Conservation (phyloP, 92 coral and sea anemone genomes). For the Palythoa grandiflora region DNA sequence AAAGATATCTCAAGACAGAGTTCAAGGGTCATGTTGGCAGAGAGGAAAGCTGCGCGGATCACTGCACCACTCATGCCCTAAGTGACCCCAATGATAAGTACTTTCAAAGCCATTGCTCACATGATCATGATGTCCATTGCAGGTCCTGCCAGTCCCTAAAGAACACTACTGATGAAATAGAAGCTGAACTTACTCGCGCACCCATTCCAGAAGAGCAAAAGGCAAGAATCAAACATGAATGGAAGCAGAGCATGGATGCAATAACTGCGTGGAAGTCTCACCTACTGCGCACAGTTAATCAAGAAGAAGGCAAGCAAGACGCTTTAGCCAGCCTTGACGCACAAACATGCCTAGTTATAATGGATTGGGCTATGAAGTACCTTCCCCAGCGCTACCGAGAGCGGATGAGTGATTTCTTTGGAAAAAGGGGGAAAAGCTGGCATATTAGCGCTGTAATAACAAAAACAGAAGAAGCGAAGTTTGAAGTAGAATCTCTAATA, state of each 20-base stretch:
- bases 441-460: constrained; percentile 57
- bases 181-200: constrained; percentile 45
- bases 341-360: constrained; percentile 49
- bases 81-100: constrained; percentile 56
- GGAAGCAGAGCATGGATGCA: constrained; percentile 54
- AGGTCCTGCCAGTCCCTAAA: constrained; percentile 58
- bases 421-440: constrained; percentile 62
- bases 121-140: constrained; percentile 59
- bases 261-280: constrained; percentile 64
- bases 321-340: constrained; percentile 52
- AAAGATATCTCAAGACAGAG: constrained; percentile 67
- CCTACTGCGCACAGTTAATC: constrained; percentile 47
- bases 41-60: constrained; percentile 68
- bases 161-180: constrained; percentile 48
- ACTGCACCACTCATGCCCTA: constrained; percentile 66
- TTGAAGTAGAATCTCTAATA: constrained; percentile 50
- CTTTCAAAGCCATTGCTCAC: constrained; percentile 40
- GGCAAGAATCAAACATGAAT: constrained; percentile 53
- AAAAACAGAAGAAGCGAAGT: constrained; percentile 40
- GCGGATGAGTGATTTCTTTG: constrained; percentile 58
- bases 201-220: constrained; percentile 52
- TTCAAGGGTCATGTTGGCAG: constrained; percentile 68
- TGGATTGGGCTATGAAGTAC: constrained; percentile 66
- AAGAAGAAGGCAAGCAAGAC: constrained; percentile 61
- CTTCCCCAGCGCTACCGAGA: constrained; percentile 56